Base-by-base conservation (phyloP, 2,888 invertebrate species). In the Elegia similella region DNA sequence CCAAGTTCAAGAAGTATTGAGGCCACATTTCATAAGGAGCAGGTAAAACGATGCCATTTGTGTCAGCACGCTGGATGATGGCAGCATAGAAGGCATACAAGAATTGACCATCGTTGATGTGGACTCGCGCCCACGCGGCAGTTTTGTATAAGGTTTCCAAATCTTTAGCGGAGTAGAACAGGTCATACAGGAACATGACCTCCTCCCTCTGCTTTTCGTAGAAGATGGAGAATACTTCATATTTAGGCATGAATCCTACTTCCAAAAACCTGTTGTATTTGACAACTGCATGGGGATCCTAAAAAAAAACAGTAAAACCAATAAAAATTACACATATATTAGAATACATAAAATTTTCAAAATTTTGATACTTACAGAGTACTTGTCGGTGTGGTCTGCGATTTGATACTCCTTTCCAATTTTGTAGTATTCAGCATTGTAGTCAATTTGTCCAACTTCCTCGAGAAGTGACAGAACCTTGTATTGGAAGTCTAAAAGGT, bases 11-110 rank as follows among this genome's bases (percentile, higher is more conserved):
- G 88, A 93, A 95, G 65, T 92, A 91, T 74, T 94, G 91, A 0
- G 95, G 95, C 66, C 92, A 86, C 32, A 94, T 84, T 87, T 95
- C 95, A 69, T 95, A 95, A n/a, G 93, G 88, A 1, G 95, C 93
- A 1, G 95, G 95, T 42, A 95, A 69, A 15, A 93, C 92, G 32
- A 95, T 76, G 56, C 92, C 91, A 52, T 84, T 80, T 56, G 92
- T 89, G 67, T 95, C 94, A 1, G 84, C 69, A 52, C 94, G 93
- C 68, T 94, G 94, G 17, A 93, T 71, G 7, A 93, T 76, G 42
- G 94, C 94, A 10, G 93, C 88, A 66, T 92, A 92, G 72, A 94
- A 86, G 5, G 93, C 88, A 71, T 95, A 95, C 5, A 93, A 74
- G 82, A 94, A 95, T 73, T 93, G 85, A 53, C 93, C 92, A 63